Evolutionary conservation across 2,113 vertebrate species (phyloP), one percentile per base, ranked within the genome.

Genomic region (Malurus alboscapulatus): DNA sequence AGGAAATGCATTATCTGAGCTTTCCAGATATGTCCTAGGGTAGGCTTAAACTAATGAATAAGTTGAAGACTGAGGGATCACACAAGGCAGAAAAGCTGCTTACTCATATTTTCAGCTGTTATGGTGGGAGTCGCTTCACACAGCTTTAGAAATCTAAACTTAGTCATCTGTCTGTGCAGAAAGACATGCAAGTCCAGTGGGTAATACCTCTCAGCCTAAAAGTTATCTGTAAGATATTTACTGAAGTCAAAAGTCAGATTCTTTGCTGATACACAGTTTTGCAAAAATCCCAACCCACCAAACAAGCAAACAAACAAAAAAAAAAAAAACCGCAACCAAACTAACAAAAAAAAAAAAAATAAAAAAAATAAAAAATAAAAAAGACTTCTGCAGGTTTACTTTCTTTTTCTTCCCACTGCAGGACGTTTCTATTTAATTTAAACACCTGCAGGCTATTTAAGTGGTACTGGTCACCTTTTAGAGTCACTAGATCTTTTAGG

Each of bases 321-420:
- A 40, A 58, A 36, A 45, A 45, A 17, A 4, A 15, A n/a, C n/a
- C 0, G 0, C 34, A 57, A 50, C 2, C 14, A 44, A 66, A 68
- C 9, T 11, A 80, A 12, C 1, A 62, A 38, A 18, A 10, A 24
- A 44, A 22, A 32, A 53, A 14, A 17, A 3, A 71, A 44, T 8
- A 9, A 22, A 44, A 21, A 30, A 51, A 13, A 21, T 4, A 71
- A 44, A 17, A 9, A 22, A 44, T 12, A 9, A 22, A 44, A 21
- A 25, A 51, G 10, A 21, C 5, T 29, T 55, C 3, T 6, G 12
- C 12, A 65, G 12, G 7, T 22, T 69, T 84, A 21, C 3, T 14
- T 6, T 38, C 10, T 10, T 55, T 66, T 9, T 1, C 24, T 17
- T 45, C 20, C 30, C 11, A 30, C 34, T 40, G 14, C 30, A 61